Percentiles rank a stretch among this genome's conserved stretches.
Evolutionary conservation across 23 tunicate genomes (phyloP).

Genomic region (Ciona savignyi): DNA sequence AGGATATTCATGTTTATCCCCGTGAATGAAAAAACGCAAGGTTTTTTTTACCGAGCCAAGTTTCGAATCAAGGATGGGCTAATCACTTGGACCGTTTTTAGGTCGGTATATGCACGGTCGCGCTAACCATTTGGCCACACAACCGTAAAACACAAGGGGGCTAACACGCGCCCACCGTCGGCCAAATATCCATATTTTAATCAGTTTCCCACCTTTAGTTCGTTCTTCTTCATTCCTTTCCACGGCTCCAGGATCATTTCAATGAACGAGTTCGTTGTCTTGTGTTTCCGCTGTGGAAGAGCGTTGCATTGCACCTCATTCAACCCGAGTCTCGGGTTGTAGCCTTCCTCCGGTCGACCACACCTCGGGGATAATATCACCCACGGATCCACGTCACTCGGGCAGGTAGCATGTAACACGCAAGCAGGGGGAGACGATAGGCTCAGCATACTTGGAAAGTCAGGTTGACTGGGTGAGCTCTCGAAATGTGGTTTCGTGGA

Average conservation of each 20-base stretch:
- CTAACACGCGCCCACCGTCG: too few relatives aligned
- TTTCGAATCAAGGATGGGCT: too few relatives aligned
- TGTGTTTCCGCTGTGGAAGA: background rate
- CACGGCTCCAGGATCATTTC: background rate
- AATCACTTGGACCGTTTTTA: too few relatives aligned
- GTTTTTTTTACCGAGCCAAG: too few relatives aligned
- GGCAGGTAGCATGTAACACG: slow-evolving; percentile 3
- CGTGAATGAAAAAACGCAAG: too few relatives aligned
- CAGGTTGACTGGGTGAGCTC: background rate
- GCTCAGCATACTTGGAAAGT: background rate
- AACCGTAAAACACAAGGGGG: too few relatives aligned
- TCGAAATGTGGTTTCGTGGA: slow-evolving; percentile 1
- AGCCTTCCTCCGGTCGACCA: background rate
- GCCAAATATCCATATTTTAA: too few relatives aligned
- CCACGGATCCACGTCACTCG: slow-evolving; percentile 2
- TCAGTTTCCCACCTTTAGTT: background rate
- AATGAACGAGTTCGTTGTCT: background rate
- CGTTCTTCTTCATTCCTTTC: slow-evolving; percentile 2
- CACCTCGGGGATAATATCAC: slow-evolving; percentile 7
- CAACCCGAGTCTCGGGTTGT: background rate
- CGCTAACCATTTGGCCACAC: too few relatives aligned
- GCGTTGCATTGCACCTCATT: slow-evolving; percentile 7
- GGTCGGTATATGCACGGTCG: too few relatives aligned
- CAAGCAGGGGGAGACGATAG: slow-evolving; percentile 10
- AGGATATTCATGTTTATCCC: too few relatives aligned